Percentiles rank a stretch among this genome's conserved stretches.
Conservation (phyloP, 2,113 vertebrate genomes). For the Anhinga anhinga region DNA sequence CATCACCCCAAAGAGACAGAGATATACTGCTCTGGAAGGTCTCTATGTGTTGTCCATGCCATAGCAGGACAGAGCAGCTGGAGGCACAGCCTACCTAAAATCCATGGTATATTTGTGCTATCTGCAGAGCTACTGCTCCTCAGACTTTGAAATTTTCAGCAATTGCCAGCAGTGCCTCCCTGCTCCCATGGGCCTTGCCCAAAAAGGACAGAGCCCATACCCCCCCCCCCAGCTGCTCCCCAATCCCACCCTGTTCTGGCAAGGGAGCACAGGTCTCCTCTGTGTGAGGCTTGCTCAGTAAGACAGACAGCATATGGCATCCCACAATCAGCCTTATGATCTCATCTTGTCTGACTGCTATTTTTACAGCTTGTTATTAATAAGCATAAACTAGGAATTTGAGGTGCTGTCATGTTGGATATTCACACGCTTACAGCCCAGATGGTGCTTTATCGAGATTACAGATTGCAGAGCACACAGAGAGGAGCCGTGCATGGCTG, state of each 20-base stretch:
- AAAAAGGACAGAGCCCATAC: background rate
- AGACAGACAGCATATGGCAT: slow-evolving; percentile 47
- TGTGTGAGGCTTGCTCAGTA: background rate
- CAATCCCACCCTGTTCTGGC: background rate
- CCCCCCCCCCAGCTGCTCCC: background rate
- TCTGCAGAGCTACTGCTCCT: background rate
- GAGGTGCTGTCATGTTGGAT: slow-evolving; percentile 26
- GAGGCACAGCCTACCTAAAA: background rate
- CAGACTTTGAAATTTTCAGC: background rate
- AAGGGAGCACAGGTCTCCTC: background rate
- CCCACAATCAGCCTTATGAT: slow-evolving; percentile 45
- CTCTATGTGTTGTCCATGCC: no score
- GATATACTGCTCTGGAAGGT: background rate
- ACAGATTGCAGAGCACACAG: background rate
- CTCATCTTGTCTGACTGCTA: slow-evolving; percentile 68
- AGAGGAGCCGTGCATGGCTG: background rate
- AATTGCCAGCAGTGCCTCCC: background rate
- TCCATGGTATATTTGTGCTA: background rate
- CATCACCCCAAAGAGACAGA: background rate
- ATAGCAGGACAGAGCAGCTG: background rate
- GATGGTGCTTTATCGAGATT: slow-evolving; percentile 48
- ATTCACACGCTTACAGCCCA: slow-evolving; percentile 45
- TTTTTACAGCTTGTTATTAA: slow-evolving; percentile 75
- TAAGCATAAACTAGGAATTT: slow-evolving; percentile 61
- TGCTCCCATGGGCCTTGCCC: background rate